phyloP scores from a whole-genome alignment of 2,888 invertebrate species.

The Candidula unifasciata region DNA sequence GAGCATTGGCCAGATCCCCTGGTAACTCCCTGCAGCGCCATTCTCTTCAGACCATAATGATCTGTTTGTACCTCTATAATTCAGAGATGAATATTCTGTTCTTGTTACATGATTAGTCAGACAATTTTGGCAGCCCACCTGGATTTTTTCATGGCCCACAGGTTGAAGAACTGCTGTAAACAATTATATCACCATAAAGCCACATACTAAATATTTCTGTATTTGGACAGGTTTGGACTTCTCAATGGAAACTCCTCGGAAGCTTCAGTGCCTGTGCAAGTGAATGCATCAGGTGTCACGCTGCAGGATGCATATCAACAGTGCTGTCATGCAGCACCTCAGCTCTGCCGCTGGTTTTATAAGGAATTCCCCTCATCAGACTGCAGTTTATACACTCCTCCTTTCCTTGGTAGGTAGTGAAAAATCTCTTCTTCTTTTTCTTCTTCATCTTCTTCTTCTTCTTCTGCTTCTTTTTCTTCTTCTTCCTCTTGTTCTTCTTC shows the following conservation, averaged over 20 bases:
- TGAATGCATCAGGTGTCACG: neutral
- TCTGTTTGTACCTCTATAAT: no score
- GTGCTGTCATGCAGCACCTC: neutral
- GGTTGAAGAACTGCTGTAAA: no score
- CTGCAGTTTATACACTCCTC: neutral
- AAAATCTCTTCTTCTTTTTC: neutral
- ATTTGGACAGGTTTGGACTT: constrained; percentile 7
- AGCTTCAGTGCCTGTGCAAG: neutral
- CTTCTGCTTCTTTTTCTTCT: no score
- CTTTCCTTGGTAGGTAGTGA: constrained; percentile 1
- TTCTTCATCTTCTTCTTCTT: neutral
- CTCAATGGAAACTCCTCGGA: neutral
- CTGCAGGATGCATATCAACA: neutral
- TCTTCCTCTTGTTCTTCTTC: no score
- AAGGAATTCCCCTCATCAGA: neutral
- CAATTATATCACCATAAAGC: neutral
- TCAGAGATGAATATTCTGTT: no score
- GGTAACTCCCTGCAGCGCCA: no score
- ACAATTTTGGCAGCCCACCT: no score
- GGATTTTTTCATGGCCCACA: no score
- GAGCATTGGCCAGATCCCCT: no score
- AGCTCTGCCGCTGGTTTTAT: neutral
- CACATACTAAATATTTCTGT: neutral
- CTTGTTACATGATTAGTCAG: no score
- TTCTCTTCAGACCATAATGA: no score